Percentiles rank a stretch among this genome's conserved stretches.
Conservation (phyloP, 2,888 invertebrate species). For the Folsomia manolachei region DNA sequence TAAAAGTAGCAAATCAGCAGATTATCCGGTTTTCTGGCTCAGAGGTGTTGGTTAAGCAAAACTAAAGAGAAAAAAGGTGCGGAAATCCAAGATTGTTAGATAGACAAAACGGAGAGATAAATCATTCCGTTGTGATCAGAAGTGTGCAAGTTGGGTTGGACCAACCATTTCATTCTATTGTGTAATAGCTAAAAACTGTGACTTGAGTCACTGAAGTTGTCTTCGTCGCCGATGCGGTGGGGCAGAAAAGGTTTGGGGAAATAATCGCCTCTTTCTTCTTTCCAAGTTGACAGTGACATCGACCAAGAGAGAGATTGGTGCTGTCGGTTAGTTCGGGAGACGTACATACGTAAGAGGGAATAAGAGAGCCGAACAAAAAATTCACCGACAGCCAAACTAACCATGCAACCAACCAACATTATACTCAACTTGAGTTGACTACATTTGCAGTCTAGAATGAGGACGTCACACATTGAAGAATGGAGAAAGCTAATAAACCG, state of each 20-base stretch:
- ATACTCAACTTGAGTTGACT: not conserved
- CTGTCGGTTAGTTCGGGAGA: not conserved
- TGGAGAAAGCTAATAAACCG: no score
- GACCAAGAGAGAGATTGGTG: slow-evolving; percentile 10
- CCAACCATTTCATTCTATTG: not conserved
- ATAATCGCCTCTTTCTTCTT: not conserved
- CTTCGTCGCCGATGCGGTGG: not conserved
- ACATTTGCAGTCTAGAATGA: not conserved
- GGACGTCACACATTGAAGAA: not conserved
- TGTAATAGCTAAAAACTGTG: no score
- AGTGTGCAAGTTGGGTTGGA: no score
- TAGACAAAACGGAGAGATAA: not conserved
- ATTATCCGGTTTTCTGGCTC: no score
- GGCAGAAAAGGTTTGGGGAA: not conserved
- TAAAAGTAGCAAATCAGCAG: not conserved
- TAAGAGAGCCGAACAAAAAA: slow-evolving; percentile 2
- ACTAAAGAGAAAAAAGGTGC: not conserved
- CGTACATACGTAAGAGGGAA: not conserved
- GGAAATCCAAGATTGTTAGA: not conserved
- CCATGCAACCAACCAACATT: not conserved
- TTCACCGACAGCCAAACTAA: not conserved
- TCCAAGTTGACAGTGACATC: slow-evolving; percentile 4
- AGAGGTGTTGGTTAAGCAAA: no score
- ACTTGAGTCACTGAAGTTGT: not conserved
- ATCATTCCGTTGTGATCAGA: not conserved